Evolutionary conservation across 2,888 invertebrate species (phyloP), one percentile per base, ranked within the genome.

Genomic region (Drosophila putrida): DNA sequence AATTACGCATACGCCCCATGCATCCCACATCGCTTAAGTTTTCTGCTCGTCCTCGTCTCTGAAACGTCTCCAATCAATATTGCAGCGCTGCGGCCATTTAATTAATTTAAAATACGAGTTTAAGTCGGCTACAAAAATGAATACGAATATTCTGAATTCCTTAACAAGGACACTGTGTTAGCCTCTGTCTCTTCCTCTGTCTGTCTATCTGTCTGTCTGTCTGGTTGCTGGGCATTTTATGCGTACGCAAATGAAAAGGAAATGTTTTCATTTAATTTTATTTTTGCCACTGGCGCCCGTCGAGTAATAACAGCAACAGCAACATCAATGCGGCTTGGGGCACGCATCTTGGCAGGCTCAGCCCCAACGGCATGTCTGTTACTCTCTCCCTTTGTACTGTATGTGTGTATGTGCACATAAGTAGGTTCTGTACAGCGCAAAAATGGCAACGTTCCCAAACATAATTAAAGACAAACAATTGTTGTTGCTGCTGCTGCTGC

Each of bases 251-350:
- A 89, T 85, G 82, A 84, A 89, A 90, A 84, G 80, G 86, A 90
- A 89, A 88, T 90, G 88, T 90, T 90, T 90, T 90, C 86, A 76
- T 90, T 90, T 90, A 90, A 90, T 90, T 90, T 90, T 84, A 82
- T 90, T 87, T 83, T 87, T 51, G 89, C 89, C 83, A 72, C 49
- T 79, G 90, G 89, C 89, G 62, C 64, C 67, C 74, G 67, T 70
- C 80, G 75, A 70, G 62, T 76, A 90, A 87, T 80, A 87, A 78
- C 78, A 72, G 80, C 85, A 78, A 69, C 66, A 46, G 55, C 55
- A 41, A 28, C 43, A 59, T 59, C 58, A 50, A 35, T 25, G 13
- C 11, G 13, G 65, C 47, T 71, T 13, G 53, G 28, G 65, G 74
- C 65, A 41, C 47, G 60, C 68, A 61, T 68, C 63, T 71, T 64